Base-by-base conservation (phyloP, 2,888 invertebrate species). In the Icerya purchasi region DNA sequence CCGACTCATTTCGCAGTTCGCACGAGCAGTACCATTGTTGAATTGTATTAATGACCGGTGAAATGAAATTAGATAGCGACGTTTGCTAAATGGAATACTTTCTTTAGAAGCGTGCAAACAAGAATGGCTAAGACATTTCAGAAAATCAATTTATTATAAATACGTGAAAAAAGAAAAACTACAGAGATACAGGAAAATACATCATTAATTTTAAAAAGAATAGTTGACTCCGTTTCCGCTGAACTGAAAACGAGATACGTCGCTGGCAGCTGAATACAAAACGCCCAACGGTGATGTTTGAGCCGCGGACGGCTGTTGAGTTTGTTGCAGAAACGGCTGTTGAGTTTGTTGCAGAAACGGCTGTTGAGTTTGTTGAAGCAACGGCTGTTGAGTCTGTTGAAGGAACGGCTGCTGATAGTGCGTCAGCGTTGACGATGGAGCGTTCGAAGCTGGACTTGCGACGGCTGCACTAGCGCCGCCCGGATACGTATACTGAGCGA, bases 191-290 rank as follows among this genome's bases (percentile, higher is more conserved):
- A 20, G 22, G 23, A 53, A 50, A 49, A 23, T 14, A 50, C 18
- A 3, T 2, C 18, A 23, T 57, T 50, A 22, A n/a, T 50, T 53
- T 51, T 59, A 63, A 36, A 61, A 63, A 55, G 63, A 61, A 59
- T 63, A 63, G 58, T 57, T 63, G 0, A 62, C 58, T 3, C 63
- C 63, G 53, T 62, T 62, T 19, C 63, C 60, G 25, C 61, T 62
- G 25, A 62, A 63, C 25, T 61, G 62, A 20, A 62, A 62, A 25
- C 59, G 62, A 8, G 63, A 63, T 18, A 62, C 62, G 25, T 62
- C 63, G 2, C 61, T 57, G 49, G 62, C 63, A 20, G 63, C 61
- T 0, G 63, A 63, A 53, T 62, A 63, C 8, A 60, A 53, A 1
- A 62, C 62, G n/a, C 63, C 63, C 60, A 63, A 54, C 19, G 57